phyloP scores from a whole-genome alignment of 2,888 invertebrate genomes.

The Mimachlamys varia region DNA sequence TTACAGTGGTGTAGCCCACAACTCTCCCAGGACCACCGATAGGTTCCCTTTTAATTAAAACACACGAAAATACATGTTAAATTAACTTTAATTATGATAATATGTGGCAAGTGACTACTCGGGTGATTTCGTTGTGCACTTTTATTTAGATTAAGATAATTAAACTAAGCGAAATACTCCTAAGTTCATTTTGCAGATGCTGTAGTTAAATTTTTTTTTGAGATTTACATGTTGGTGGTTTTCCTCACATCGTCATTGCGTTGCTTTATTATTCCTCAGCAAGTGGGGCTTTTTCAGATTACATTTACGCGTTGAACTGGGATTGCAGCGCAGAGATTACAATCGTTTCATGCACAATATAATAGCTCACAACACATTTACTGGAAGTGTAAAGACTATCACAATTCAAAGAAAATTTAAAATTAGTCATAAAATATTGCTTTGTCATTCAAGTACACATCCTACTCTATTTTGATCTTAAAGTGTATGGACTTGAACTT shows the following conservation, averaged over 20 bases:
- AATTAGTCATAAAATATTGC: background rate
- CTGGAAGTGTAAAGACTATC: background rate
- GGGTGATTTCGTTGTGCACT: background rate
- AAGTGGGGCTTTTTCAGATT: background rate
- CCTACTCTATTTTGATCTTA: background rate
- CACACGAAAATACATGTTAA: slow-evolving; percentile 7
- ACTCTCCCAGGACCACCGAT: background rate
- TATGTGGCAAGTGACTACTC: slow-evolving; percentile 14
- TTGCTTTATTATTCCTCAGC: background rate
- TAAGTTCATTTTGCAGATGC: background rate
- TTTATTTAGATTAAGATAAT: background rate
- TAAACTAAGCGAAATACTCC: background rate
- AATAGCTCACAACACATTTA: background rate
- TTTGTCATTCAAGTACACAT: background rate
- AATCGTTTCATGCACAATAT: background rate
- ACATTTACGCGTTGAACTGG: background rate
- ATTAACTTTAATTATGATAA: background rate
- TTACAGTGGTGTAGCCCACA: background rate
- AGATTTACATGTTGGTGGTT: background rate
- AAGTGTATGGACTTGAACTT: background rate
- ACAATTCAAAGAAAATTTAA: background rate
- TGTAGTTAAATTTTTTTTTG: background rate
- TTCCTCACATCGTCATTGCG: background rate
- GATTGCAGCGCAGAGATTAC: background rate
- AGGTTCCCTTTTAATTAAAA: slow-evolving; percentile 14